These are phyloP conservation scores for Pachyrhynchus sulphureomaculatus DNA, from an alignment of 1,140 invertebrate genomes.

Conservation along the genomic window DNA sequence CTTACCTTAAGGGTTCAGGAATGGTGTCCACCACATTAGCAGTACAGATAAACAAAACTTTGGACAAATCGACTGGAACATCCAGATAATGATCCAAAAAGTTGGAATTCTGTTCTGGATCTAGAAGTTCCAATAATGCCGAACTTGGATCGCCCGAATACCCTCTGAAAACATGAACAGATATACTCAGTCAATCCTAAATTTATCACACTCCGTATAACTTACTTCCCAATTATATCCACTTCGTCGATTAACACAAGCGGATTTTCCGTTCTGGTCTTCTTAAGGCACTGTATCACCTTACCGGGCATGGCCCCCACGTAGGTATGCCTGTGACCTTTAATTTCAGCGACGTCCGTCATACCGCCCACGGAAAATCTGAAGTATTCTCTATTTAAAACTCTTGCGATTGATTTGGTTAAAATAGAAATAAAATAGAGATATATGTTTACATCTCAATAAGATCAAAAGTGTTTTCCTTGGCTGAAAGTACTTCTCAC, in stretches of 20 bases:
- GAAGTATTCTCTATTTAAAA: slow-evolving; percentile 94
- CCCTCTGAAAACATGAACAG: too few species aligned
- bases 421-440: too few species aligned
- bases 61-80: neutral
- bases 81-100: neutral
- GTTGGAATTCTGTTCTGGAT: neutral
- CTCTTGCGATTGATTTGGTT: slow-evolving; percentile 93
- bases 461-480: too few species aligned
- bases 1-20: too few species aligned
- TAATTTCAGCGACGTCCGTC: slow-evolving; percentile 99
- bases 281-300: neutral
- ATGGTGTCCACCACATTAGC: neutral
- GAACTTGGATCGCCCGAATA: neutral
- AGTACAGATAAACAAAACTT: neutral
- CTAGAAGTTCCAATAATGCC: neutral
- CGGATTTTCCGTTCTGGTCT: neutral
- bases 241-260: neutral
- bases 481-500: too few species aligned
- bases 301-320: neutral
- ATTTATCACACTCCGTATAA: too few species aligned
- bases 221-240: neutral
- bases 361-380: slow-evolving; percentile 99
- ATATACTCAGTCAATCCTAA: too few species aligned
- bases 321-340: slow-evolving; percentile 49
- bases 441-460: too few species aligned